phyloP scores from a whole-genome alignment of 2,797 vertebrate species.

The Leptoclinus maculatus region DNA sequence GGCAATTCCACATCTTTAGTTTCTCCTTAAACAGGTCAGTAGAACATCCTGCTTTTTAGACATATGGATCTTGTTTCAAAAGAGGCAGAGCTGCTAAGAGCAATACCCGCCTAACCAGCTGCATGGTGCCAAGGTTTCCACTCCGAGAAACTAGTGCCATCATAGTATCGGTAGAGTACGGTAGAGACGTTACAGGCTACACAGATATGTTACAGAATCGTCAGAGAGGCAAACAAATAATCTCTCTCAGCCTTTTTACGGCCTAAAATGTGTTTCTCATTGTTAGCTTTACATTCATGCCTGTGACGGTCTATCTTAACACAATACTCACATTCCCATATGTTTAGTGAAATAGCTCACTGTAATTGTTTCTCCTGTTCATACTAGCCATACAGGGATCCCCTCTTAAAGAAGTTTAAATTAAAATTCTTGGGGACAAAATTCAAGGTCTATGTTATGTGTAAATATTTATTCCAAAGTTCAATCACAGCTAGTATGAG shows the following conservation, averaged over 20 bases:
- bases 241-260: not conserved
- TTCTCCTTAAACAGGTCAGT: conserved; percentile 83
- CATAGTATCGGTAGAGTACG: conserved; percentile 60
- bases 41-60: conserved; percentile 80
- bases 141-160: conserved; percentile 67
- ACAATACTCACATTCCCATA: not conserved
- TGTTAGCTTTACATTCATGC: not conserved
- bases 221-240: conserved; percentile 27
- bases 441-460: not conserved
- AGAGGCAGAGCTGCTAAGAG: conserved; percentile 72
- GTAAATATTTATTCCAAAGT: not conserved
- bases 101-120: conserved; percentile 53
- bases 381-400: not conserved
- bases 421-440: not conserved
- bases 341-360: not conserved
- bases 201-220: conserved; percentile 25
- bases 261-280: conserved; percentile 1
- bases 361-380: not conserved
- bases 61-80: conserved; percentile 80
- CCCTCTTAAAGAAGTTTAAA: not conserved
- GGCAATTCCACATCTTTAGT: conserved; percentile 81
- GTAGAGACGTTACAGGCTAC: conserved; percentile 4
- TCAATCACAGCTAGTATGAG: not conserved
- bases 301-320: not conserved
- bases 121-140: conserved; percentile 68